Evolutionary conservation across 2,113 vertebrate genomes (phyloP).

Genomic region (Forbesichthys papilliferus): DNA sequence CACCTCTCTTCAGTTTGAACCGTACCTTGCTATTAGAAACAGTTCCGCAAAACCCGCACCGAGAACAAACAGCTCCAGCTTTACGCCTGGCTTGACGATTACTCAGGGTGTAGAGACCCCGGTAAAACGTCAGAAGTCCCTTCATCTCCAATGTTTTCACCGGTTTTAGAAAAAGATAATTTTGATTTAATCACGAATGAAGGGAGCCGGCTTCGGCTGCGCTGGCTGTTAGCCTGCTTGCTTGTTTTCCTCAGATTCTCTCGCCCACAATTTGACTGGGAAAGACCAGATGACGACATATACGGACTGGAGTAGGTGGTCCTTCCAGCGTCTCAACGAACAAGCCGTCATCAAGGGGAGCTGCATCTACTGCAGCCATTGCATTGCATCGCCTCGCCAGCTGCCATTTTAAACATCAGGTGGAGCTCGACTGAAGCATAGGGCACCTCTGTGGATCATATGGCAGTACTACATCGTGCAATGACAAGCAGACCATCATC

Average conservation of each 20-base stretch:
- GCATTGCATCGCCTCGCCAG: slow-evolving; percentile 15
- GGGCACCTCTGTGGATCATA: neutral
- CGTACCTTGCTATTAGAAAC: slow-evolving; percentile 67
- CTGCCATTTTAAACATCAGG: slow-evolving; percentile 70
- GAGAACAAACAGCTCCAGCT: slow-evolving; percentile 53
- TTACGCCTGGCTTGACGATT: slow-evolving; percentile 56
- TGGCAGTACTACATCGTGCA: neutral
- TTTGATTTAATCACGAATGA: neutral
- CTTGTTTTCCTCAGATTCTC: slow-evolving; percentile 14
- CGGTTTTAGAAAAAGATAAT: neutral
- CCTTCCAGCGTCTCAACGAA: slow-evolving; percentile 27
- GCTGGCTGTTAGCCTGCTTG: slow-evolving; percentile 1
- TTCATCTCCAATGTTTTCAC: slow-evolving; percentile 56
- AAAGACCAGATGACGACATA: slow-evolving; percentile 45
- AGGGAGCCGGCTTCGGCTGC: slow-evolving; percentile 58
- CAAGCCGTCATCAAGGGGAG: slow-evolving; percentile 12
- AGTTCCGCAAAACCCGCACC: slow-evolving; percentile 70
- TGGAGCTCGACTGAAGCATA: slow-evolving; percentile 20
- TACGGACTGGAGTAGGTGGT: slow-evolving; percentile 34
- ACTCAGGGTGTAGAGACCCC: slow-evolving; percentile 55
- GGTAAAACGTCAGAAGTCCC: slow-evolving; percentile 58
- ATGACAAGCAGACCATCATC: too few species aligned
- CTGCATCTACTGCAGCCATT: slow-evolving; percentile 42
- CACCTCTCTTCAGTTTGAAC: slow-evolving; percentile 13
- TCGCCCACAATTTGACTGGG: slow-evolving; percentile 42